Evolutionary conservation across 2,113 vertebrate species (phyloP), one percentile per base, ranked within the genome.

Genomic region (Thalassoma bifasciatum): DNA sequence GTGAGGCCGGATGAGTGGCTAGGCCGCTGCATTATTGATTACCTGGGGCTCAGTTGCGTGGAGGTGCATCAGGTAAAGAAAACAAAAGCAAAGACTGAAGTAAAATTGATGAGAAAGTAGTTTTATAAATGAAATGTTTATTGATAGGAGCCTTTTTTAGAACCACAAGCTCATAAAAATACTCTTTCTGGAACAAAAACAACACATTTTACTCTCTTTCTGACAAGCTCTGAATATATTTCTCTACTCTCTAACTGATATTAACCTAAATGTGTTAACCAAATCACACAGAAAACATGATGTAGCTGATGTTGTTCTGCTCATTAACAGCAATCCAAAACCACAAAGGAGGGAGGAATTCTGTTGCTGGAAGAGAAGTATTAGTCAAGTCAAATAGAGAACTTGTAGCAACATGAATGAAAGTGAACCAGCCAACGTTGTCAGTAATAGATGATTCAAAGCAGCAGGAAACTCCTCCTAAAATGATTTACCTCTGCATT

Each of bases 1-100:
- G 95, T 97, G 50, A 94, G 97, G 10, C 95, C 97, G 0, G 98
- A 99, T 1, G 98, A 99, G 88, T 99, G 98, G 98, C 94, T 99
- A 17, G 97, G 98, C 40, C 97, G 97, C 69, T 99, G 98, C 92
- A 95, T 99, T 79, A 98, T 98, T 0, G 98, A 99, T 89, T 97
- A 95, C 62, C 92, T 99, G 69, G 96, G 96, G 46, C 88, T 98
- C 54, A 90, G 95, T 63, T 99, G 98, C 71, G 92, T 96, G 51
- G 96, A 97, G 1, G 90, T 95, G 84, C 95, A 97, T 65, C 96
- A 97, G 96, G 98, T 98, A 94, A 86, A 23, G 56, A 38, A 24
- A 40, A 24, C 10, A 38, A 8, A 46, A 19, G 14, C 42, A 46
- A 4, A 6, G 2, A 19, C 17, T 17, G 5, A 6, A 17, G 17